These are phyloP conservation scores for Probaryconus sp. DNA, from an alignment of 1,140 invertebrate genomes.

Conservation along the genomic window DNA sequence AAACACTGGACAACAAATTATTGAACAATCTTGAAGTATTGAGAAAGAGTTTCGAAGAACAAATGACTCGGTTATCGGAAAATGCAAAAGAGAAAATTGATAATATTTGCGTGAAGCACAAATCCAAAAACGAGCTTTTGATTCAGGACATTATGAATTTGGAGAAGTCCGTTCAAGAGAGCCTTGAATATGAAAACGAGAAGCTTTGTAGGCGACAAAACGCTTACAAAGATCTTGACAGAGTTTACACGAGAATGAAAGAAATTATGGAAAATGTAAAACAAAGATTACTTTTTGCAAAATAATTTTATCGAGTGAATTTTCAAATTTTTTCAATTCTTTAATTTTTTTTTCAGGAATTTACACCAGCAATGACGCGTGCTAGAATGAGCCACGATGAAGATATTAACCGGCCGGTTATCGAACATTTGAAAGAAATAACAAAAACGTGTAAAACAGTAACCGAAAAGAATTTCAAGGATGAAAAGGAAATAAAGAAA, in stretches of 20 bases:
- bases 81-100: conserved; percentile 64
- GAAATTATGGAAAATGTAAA: conserved; percentile 35
- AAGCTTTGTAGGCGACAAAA: conserved; percentile 57
- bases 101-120: conserved; percentile 52
- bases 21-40: conserved; percentile 64
- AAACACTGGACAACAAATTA: conserved; percentile 65
- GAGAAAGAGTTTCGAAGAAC: conserved; percentile 57
- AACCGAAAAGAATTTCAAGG: conserved; percentile 35
- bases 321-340: conserved; percentile 1
- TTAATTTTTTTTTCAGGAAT: conserved; percentile 57
- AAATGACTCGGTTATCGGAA: conserved; percentile 61
- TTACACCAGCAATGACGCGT: conserved; percentile 59
- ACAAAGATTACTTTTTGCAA: not conserved
- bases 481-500: conserved; percentile 31
- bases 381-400: conserved; percentile 56
- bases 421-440: conserved; percentile 55
- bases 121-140: conserved; percentile 60
- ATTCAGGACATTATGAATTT: conserved; percentile 55
- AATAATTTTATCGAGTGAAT: conserved; percentile 1
- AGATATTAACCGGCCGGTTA: conserved; percentile 48
- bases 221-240: conserved; percentile 56
- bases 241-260: conserved; percentile 33
- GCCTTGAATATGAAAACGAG: conserved; percentile 55
- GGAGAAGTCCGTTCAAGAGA: conserved; percentile 48
- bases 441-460: conserved; percentile 45